Base-by-base conservation (phyloP, 2,888 invertebrate species). In the Orthonychiurus folsomi region DNA sequence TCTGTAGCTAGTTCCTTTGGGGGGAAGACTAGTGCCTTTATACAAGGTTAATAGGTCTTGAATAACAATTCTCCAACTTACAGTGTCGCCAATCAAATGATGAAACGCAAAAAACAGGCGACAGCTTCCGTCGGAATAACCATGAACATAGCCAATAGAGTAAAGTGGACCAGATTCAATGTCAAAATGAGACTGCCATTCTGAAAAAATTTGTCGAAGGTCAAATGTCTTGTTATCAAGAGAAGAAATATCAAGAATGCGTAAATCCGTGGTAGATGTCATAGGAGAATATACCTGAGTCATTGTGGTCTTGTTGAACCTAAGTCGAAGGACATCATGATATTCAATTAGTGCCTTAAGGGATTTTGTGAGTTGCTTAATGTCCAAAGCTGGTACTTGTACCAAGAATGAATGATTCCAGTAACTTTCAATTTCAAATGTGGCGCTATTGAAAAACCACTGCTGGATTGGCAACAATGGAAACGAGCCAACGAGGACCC, bases 1-100 rank as follows among this genome's bases (percentile, higher is more conserved):
- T 20, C 52, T 52, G n/a, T 52, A 52, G n/a, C 52, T 52, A 12
- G 52, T 52, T 52, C 24, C 24, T 52, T 52, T 52, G 9, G 5
- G 9, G 9, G 3, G 12, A 9, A 52, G 52, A 5, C 9, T n/a
- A 23, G 5, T 23, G 5, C 52, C 52, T 12, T 48, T 48, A n/a
- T 48, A 48, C 48, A 48, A 48, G 15, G 15, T 12, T n/a, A 15
- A n/a, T n/a, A 48, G 48, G 48, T 48, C 15, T n/a, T 48, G 48
- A n/a, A n/a, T n/a, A 48, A 48, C n/a, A n/a, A 48, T n/a, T 48
- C 48, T 12, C 48, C 48, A 48, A 48, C 48, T 48, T 12, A 48
- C 48, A 48, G 48, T 48, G 48, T 48, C 48, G 15, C 15, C n/a
- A n/a, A 48, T 48, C 48, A 48, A n/a, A 48, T 48, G 48, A 48